phyloP scores from a whole-genome alignment of 2,888 invertebrate species.

The Scaptomyza caliginosa region DNA sequence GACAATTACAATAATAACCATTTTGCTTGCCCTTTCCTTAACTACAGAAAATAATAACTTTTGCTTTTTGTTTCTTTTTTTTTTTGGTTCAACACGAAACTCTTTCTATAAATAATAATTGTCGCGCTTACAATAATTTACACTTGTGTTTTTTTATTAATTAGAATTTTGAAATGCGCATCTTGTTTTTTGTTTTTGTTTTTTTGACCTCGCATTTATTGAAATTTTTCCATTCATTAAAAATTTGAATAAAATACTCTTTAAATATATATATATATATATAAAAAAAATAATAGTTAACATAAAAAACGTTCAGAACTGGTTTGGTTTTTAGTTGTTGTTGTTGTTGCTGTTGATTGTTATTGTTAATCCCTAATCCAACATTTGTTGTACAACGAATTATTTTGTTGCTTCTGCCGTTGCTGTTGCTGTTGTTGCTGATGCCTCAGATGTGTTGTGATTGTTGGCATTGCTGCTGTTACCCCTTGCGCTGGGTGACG shows the following conservation, averaged over 20 bases:
- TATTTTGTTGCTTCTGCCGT: constrained; percentile 24
- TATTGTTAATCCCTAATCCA: constrained; percentile 16
- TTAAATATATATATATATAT: constrained; percentile 65
- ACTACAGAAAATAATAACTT: constrained; percentile 36
- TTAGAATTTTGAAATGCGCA: constrained; percentile 39
- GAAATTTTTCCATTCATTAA: constrained; percentile 48
- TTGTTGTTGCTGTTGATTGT: constrained; percentile 22
- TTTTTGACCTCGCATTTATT: constrained; percentile 56
- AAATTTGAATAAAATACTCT: constrained; percentile 23
- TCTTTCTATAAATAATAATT: constrained; percentile 23
- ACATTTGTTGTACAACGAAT: background rate
- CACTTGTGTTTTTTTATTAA: constrained; percentile 17
- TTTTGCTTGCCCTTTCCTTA: constrained; percentile 35
- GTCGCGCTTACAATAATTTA: constrained; percentile 6
- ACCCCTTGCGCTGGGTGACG: constrained; percentile 55
- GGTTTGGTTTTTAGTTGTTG: constrained; percentile 70
- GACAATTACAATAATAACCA: constrained; percentile 8
- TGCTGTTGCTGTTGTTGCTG: constrained; percentile 8
- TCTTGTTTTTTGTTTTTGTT: constrained; percentile 33
- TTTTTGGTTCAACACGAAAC: constrained; percentile 25
- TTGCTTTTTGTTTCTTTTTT: constrained; percentile 2
- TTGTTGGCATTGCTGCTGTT: constrained; percentile 31
- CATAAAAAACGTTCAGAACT: constrained; percentile 78
- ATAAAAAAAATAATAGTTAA: constrained; percentile 76
- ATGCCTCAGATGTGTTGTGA: constrained; percentile 17